phyloP scores from a whole-genome alignment of 64 coral and sea anemone species.

The Porites lutea region DNA sequence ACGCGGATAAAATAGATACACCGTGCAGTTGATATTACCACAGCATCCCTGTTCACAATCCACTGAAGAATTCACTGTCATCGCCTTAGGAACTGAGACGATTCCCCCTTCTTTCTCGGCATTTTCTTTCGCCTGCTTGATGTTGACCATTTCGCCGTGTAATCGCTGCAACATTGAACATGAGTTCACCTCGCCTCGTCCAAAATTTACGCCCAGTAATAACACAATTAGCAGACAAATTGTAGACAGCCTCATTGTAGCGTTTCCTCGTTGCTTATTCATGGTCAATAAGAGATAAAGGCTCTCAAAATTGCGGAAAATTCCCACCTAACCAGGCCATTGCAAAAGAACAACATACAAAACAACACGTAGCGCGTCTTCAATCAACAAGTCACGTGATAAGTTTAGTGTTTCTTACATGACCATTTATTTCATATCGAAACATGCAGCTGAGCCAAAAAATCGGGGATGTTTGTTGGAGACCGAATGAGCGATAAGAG shows the following conservation, averaged over 20 bases:
- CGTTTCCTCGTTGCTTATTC: background rate
- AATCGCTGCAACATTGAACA: conserved; percentile 14
- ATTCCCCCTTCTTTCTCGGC: background rate
- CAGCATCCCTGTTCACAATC: conserved; percentile 30
- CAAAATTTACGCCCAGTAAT: background rate
- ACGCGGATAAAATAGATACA: conserved; percentile 33
- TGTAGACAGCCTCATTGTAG: background rate
- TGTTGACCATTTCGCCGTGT: conserved; percentile 33
- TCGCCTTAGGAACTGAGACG: conserved; percentile 14
- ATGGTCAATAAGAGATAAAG: background rate
- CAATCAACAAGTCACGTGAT: conserved; percentile 1
- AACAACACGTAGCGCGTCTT: conserved; percentile 11
- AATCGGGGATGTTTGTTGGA: background rate
- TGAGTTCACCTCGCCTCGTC: background rate
- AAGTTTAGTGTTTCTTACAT: conserved; percentile 10
- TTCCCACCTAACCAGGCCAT: background rate
- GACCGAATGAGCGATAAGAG: background rate
- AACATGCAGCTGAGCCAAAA: background rate
- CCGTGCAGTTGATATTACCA: conserved; percentile 15
- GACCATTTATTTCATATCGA: background rate
- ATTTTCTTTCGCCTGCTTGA: conserved; percentile 27
- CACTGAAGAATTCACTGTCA: conserved; percentile 5
- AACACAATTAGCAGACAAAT: background rate
- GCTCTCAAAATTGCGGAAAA: conserved; percentile 3
- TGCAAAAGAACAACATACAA: background rate